A percentile compares a stretch with the other conserved stretches of the same genome.
Evolutionary conservation across 1,140 invertebrate genomes (phyloP).

Genomic region (Pachyrhynchus sulphureomaculatus): DNA sequence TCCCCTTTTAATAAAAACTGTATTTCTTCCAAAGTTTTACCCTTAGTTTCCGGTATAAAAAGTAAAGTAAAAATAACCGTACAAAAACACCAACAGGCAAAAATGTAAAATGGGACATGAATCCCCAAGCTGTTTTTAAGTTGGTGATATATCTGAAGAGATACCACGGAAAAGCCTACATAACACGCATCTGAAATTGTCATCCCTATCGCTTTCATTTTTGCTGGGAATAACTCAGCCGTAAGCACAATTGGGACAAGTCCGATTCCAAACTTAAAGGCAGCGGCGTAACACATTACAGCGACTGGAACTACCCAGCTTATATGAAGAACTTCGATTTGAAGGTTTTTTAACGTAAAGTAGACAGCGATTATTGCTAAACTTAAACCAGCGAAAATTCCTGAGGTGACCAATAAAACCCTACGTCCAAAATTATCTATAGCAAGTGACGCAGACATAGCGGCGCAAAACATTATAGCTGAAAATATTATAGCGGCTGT

Average conservation of each 20-base stretch:
- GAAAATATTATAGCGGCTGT: constrained; percentile 51
- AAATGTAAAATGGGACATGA: constrained; percentile 67
- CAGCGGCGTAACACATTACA: constrained; percentile 40
- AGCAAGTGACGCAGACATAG: constrained; percentile 43
- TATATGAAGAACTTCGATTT: constrained; percentile 22
- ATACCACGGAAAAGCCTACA: constrained; percentile 58
- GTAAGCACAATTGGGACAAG: constrained; percentile 73
- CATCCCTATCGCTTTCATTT: constrained; percentile 57
- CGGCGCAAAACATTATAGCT: constrained; percentile 42
- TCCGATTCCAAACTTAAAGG: constrained; percentile 42
- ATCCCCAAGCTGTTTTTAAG: constrained; percentile 54
- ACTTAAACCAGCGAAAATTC: constrained; percentile 32
- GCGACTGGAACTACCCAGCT: constrained; percentile 38
- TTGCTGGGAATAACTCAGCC: constrained; percentile 65
- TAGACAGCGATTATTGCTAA: constrained; percentile 39
- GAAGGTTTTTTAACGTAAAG: constrained; percentile 38
- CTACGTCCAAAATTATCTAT: constrained; percentile 54
- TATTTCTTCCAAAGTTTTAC: constrained; percentile 75
- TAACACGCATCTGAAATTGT: constrained; percentile 44
- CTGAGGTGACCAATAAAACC: constrained; percentile 49
- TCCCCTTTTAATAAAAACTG: constrained; percentile 51
- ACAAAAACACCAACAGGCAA: constrained; percentile 60
- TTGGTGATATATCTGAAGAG: constrained; percentile 65
- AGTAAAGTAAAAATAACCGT: constrained; percentile 64
- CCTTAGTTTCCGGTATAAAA: constrained; percentile 77